phyloP scores from a whole-genome alignment of 2,888 invertebrate genomes.

The Ochropleura plecta region DNA sequence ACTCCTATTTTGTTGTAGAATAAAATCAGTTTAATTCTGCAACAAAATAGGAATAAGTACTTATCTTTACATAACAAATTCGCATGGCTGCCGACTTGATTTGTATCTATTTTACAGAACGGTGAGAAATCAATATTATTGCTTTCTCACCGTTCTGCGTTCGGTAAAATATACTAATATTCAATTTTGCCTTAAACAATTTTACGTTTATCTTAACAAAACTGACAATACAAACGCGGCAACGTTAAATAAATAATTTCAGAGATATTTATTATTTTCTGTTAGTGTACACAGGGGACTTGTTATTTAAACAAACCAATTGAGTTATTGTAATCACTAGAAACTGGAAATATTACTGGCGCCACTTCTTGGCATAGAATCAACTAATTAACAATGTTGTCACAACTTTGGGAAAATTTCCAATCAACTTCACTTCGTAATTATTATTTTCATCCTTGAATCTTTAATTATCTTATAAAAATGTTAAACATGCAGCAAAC shows the following conservation, averaged over 20 bases:
- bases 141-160: too few species aligned
- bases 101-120: neutral
- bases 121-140: conserved; percentile 1
- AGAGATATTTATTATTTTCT: conserved; percentile 35
- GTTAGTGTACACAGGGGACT: conserved; percentile 33
- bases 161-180: too few species aligned
- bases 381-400: conserved; percentile 33
- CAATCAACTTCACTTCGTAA: neutral
- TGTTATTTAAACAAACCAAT: conserved; percentile 49
- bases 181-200: conserved; percentile 11
- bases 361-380: conserved; percentile 38
- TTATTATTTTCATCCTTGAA: neutral
- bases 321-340: conserved; percentile 43
- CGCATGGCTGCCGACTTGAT: neutral
- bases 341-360: conserved; percentile 33
- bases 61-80: neutral
- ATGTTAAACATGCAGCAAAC: neutral
- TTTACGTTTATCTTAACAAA: conserved; percentile 5
- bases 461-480: neutral
- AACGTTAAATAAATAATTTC: conserved; percentile 35
- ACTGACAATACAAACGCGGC: neutral
- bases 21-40: too few species aligned
- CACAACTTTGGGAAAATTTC: conserved; percentile 22
- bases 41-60: neutral
- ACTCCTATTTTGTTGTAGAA: too few species aligned